Percentiles rank a stretch among this genome's conserved stretches.
Evolutionary conservation across 2,113 vertebrate species (phyloP).

Genomic region (Cinclus cinclus): DNA sequence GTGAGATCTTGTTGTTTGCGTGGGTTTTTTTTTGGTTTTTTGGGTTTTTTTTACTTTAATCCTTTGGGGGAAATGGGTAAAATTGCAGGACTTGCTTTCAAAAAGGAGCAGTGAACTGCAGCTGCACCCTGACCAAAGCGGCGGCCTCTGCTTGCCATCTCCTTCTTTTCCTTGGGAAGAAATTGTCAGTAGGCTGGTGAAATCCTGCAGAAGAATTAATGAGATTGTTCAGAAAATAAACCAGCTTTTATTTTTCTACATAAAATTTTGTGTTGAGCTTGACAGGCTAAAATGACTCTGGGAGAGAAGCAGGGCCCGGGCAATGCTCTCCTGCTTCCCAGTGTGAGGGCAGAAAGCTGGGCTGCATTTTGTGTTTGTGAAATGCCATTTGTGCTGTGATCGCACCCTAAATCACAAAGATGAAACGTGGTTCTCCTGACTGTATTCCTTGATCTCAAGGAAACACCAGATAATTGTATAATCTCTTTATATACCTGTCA

Average conservation of each 20-base stretch:
- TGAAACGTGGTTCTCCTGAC: background rate
- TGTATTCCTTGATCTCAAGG: background rate
- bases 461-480: background rate
- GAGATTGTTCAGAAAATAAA: background rate
- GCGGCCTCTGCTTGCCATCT: background rate
- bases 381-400: background rate
- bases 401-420: background rate
- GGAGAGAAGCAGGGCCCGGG: background rate
- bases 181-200: background rate
- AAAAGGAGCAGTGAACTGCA: slow-evolving; percentile 24
- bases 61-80: background rate
- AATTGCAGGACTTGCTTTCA: slow-evolving; percentile 5
- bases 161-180: background rate
- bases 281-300: background rate
- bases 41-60: background rate
- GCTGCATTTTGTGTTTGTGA: background rate
- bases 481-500: background rate
- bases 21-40: too few species aligned
- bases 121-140: background rate
- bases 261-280: background rate
- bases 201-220: background rate
- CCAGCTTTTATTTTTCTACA: background rate
- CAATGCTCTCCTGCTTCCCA: rapidly evolving
- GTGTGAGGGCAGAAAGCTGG: background rate
- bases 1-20: background rate